Evolutionary conservation across 2,888 invertebrate genomes (phyloP), one percentile per base, ranked within the genome.

Genomic region (Eupithecia insigniata): DNA sequence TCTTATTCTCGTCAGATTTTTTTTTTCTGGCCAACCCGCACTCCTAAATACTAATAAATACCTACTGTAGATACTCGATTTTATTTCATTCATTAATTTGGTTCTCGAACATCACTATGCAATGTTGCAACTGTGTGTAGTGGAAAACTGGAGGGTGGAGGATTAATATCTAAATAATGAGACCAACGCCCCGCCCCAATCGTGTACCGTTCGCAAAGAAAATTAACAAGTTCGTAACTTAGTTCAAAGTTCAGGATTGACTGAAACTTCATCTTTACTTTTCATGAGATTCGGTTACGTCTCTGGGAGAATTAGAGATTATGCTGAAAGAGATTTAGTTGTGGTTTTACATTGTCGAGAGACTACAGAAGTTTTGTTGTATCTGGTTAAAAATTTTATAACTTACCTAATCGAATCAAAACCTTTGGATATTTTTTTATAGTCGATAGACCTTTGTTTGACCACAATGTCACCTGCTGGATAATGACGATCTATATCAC

Each of bases 141-240:
- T 61, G 79, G 80, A 82, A 71, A 72, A 65, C 62, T 84, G 85
- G 86, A 87, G 88, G 88, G 90, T 87, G 89, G 85, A 79, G 89
- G 92, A 92, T 92, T 93, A 92, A 93, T 93, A 93, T 92, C 92
- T 91, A 92, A 93, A 93, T 93, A 93, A 93, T 92, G 93, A 93
- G 91, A 84, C 86, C 80, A 84, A 85, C 84, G 91, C 91, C 89
- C 89, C 92, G 91, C 92, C 90, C 90, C 85, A 82, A 78, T 81
- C 60, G 68, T 61, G 82, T 85, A 93, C 83, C 74, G 91, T 79
- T 81, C 79, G 89, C 88, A 90, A 51, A 28, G 5, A 22, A 73
- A 70, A 30, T 46, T 30, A 34, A 62, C 22, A 34, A 62, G 34
- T 34, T 62, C 36, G 26, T 36, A 58, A 70, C 32, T 61, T 34